phyloP scores from a whole-genome alignment of 2,113 vertebrate species.

The Neodontobutis hainanensis region DNA sequence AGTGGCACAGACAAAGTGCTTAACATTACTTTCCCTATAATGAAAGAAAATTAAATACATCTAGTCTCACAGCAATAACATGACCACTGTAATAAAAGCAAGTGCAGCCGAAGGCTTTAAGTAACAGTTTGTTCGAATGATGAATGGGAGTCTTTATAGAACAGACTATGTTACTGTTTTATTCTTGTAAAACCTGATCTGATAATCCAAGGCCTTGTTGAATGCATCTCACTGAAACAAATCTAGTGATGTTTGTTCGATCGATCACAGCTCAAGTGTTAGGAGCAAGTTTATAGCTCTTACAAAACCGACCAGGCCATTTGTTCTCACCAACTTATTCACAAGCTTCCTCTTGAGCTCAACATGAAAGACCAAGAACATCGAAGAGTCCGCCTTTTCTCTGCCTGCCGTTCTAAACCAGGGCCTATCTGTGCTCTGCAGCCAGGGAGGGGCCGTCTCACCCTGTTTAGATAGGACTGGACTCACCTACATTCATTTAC shows the following conservation, averaged over 20 bases:
- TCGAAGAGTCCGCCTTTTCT: too few relatives aligned
- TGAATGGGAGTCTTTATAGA: constrained; percentile 4
- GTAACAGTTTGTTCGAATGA: constrained; percentile 26
- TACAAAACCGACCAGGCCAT: too few relatives aligned
- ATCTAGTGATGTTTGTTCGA: constrained; percentile 1
- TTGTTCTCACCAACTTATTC: too few relatives aligned
- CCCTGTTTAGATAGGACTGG: constrained; percentile 53
- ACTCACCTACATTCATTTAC: constrained; percentile 54
- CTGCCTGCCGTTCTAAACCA: constrained; percentile 35
- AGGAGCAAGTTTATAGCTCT: not conserved
- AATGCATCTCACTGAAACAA: not conserved
- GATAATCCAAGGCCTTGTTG: not conserved
- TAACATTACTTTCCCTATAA: not conserved
- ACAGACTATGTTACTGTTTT: not conserved
- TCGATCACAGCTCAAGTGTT: constrained; percentile 18
- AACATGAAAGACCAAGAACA: too few relatives aligned
- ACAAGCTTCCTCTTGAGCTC: too few relatives aligned
- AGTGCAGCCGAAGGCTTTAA: constrained; percentile 1
- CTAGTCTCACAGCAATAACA: not conserved
- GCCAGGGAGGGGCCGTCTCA: constrained; percentile 55
- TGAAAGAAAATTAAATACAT: constrained; percentile 1
- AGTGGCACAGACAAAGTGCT: not conserved
- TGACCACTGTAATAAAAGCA: not conserved
- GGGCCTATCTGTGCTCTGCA: constrained; percentile 60
- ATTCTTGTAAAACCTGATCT: not conserved